These are phyloP conservation scores for Rutilus rutilus DNA, from an alignment of 2,113 vertebrate genomes.

Conservation along the genomic window DNA sequence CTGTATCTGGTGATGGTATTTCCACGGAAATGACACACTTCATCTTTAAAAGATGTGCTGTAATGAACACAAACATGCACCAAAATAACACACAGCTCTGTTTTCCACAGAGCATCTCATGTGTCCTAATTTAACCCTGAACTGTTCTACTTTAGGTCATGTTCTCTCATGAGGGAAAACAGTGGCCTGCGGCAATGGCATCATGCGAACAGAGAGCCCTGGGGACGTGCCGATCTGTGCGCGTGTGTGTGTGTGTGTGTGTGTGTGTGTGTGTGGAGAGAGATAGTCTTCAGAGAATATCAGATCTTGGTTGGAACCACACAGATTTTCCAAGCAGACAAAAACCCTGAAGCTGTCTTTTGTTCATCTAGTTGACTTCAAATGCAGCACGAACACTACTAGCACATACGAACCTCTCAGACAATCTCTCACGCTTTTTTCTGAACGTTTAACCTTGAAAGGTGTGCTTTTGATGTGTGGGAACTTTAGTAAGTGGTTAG, in stretches of 20 bases:
- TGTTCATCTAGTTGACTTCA: neutral
- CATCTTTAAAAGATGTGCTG: neutral
- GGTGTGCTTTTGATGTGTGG: neutral
- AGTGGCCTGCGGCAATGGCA: neutral
- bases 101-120: slow-evolving; percentile 7
- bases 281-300: neutral
- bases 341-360: neutral
- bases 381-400: neutral
- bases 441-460: slow-evolving; percentile 18
- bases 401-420: neutral
- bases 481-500: neutral
- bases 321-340: slow-evolving; percentile 7
- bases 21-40: neutral
- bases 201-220: slow-evolving; percentile 3
- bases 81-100: slow-evolving; percentile 8
- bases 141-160: slow-evolving; percentile 13
- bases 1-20: neutral
- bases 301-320: neutral
- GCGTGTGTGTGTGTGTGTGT: neutral
- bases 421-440: neutral
- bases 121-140: slow-evolving; percentile 34
- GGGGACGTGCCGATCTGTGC: neutral
- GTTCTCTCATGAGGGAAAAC: slow-evolving; percentile 28
- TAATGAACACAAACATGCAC: neutral
- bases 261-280: neutral